Conservation (phyloP, 2,113 vertebrate genomes). For the Oncorhynchus keta region DNA sequence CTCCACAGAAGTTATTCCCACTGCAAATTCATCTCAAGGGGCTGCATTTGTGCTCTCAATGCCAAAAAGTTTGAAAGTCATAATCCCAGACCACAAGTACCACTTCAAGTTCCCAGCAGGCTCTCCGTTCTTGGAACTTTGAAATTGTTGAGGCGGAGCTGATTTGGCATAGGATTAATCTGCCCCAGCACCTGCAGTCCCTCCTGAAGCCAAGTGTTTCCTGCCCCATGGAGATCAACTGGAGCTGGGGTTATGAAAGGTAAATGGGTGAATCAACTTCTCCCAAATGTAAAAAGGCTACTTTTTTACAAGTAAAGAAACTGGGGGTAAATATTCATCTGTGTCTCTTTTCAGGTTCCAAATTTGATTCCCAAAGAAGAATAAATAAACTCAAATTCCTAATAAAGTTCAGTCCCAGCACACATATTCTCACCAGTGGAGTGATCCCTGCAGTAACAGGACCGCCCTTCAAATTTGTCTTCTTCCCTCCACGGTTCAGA, state of each 20-base stretch:
- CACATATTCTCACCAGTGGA: conserved; percentile 53
- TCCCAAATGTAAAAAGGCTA: neutral
- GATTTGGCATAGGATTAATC: conserved; percentile 70
- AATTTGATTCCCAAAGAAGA: neutral
- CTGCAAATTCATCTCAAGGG: conserved; percentile 66
- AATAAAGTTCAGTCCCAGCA: conserved; percentile 40
- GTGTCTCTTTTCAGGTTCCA: neutral
- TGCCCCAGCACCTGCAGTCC: conserved; percentile 63
- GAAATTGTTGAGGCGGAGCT: conserved; percentile 66
- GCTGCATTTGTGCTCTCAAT: conserved; percentile 68
- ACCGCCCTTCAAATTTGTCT: conserved; percentile 57
- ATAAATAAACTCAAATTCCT: conserved; percentile 8
- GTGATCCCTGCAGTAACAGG: conserved; percentile 30
- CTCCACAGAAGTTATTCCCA: conserved; percentile 49
- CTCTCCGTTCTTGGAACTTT: conserved; percentile 59
- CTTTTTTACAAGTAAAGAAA: neutral
- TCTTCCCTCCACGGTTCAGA: conserved; percentile 58
- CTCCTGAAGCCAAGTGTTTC: conserved; percentile 35
- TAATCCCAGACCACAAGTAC: conserved; percentile 72
- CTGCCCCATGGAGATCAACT: conserved; percentile 19
- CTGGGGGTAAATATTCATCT: neutral
- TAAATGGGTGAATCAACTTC: conserved; percentile 10
- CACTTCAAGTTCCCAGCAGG: conserved; percentile 69
- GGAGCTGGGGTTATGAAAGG: conserved; percentile 25
- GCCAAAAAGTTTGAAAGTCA: conserved; percentile 71